Conservation (phyloP, 2,113 vertebrate species). For the Daubentonia madagascariensis region DNA sequence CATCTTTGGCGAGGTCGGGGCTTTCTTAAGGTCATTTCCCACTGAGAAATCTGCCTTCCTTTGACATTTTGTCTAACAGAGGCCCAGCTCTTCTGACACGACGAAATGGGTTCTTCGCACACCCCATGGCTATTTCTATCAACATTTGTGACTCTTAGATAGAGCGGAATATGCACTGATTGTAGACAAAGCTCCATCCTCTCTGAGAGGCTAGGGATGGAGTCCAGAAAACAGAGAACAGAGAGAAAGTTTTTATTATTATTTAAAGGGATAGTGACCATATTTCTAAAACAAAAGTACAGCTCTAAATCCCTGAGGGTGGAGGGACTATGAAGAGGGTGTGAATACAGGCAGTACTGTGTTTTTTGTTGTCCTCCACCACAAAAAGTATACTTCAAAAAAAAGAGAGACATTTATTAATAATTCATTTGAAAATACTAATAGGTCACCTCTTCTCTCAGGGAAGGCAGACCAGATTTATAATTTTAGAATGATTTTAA, state of each 20-base stretch:
- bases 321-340: rapidly evolving
- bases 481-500: not conserved
- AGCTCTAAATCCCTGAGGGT: not conserved
- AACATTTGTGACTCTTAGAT: slow-evolving; percentile 81
- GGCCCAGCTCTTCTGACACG: slow-evolving; percentile 84
- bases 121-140: slow-evolving; percentile 85
- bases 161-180: slow-evolving; percentile 79
- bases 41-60: slow-evolving; percentile 81
- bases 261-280: slow-evolving; percentile 72
- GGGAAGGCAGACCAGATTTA: not conserved
- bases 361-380: not conserved
- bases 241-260: not conserved
- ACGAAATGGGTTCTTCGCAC: slow-evolving; percentile 83
- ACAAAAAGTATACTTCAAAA: not conserved
- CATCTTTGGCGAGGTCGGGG: slow-evolving; percentile 82
- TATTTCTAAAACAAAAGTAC: slow-evolving; percentile 24
- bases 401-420: not conserved
- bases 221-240: too few species aligned
- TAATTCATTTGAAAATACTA: not conserved
- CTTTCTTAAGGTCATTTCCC: slow-evolving; percentile 86
- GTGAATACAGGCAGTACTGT: rapidly evolving
- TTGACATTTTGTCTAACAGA: slow-evolving; percentile 83
- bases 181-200: slow-evolving; percentile 66
- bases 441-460: not conserved
- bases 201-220: slow-evolving; percentile 62